Evolutionary conservation across 2,797 vertebrate genomes (phyloP), one percentile per base, ranked within the genome.

Genomic region (Parotocinclus haroldoi): DNA sequence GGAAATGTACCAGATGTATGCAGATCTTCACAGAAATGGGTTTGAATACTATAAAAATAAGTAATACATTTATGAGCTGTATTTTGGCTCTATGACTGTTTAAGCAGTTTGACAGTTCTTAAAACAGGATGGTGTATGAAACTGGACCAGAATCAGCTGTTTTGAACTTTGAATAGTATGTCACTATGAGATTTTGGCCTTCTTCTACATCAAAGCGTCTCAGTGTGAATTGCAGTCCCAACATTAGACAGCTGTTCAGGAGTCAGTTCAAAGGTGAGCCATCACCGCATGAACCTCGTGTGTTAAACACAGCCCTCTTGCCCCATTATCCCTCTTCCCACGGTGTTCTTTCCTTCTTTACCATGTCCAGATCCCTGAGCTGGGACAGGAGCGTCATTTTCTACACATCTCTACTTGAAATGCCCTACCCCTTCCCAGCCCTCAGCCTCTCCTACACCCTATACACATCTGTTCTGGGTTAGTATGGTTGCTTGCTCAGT

Each of bases 231-330:
- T 78, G 73, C 59, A 68, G 62, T 62, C 64, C 86, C 80, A 86
- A 87, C 84, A 84, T 55, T 5, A 76, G 77, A 77, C 86, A 88
- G 86, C 83, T 87, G 85, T 87, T 85, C 76, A 74, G 79, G 80
- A 50, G 8, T 42, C n/a, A 63, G 82, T 82, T 87, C 84, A 86
- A 79, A 87, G 85, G 85, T 86, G 79, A 85, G 58, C 66, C 69
- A 75, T 78, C 76, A 84, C 87, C 85, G 87, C 85, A 83, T 85
- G 85, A 81, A 82, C 82, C 78, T 75, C 72, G 73, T 82, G 81
- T 88, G 85, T 85, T 82, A 79, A 82, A 77, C 71, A 76, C 72
- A 81, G 79, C 71, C 81, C 53, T 65, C 1, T 19, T 81, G 79
- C 82, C 78, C 81, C 46, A 55, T 39, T 36, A 38, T 14, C 45